Evolutionary conservation across 2,113 vertebrate species (phyloP).

Genomic region (Plectropomus leopardus): DNA sequence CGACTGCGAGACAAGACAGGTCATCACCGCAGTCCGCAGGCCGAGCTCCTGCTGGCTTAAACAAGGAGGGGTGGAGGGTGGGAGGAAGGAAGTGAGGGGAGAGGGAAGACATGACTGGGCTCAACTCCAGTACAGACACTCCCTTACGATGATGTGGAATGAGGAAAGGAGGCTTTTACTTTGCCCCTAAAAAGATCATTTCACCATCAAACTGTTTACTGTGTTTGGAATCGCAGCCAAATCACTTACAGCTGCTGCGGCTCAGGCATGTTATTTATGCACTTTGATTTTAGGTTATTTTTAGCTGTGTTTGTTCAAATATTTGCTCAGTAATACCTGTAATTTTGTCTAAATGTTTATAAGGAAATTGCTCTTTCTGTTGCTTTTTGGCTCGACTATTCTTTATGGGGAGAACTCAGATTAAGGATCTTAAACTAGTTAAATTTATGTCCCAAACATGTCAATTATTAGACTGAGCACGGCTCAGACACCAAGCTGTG

Average conservation of each 20-base stretch:
- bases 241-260: constrained; percentile 62
- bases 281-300: constrained; percentile 39
- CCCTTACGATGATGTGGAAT: constrained; percentile 65
- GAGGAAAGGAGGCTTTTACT: constrained; percentile 55
- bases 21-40: constrained; percentile 44
- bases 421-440: not conserved
- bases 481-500: not conserved
- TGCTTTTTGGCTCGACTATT: not conserved
- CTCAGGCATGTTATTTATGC: constrained; percentile 6
- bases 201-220: constrained; percentile 62
- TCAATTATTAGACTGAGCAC: not conserved
- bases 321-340: not conserved
- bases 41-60: constrained; percentile 34
- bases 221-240: constrained; percentile 36
- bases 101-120: constrained; percentile 58
- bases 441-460: constrained; percentile 7
- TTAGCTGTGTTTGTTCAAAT: not conserved
- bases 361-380: not conserved
- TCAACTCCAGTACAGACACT: constrained; percentile 62
- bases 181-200: constrained; percentile 64
- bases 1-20: constrained; percentile 30
- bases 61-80: constrained; percentile 34
- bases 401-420: constrained; percentile 25
- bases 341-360: constrained; percentile 35
- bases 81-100: constrained; percentile 48